Conservation (phyloP, 2,888 invertebrate genomes). For the Rhagonycha fulva region DNA sequence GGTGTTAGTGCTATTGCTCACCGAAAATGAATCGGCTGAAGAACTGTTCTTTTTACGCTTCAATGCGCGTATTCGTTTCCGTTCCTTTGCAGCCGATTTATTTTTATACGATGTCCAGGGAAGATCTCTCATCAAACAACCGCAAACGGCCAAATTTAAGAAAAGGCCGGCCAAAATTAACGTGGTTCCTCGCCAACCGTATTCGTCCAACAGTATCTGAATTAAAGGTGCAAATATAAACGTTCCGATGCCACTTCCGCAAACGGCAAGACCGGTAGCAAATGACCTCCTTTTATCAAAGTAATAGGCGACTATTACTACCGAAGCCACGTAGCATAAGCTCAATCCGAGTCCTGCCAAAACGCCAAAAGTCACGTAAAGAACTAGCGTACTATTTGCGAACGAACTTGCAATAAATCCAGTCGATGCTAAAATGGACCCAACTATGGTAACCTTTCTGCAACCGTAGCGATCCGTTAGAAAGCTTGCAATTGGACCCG, state of each 20-base stretch:
- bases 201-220: conserved; percentile 72
- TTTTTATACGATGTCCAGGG: conserved; percentile 68
- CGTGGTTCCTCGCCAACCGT: conserved; percentile 83
- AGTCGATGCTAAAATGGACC: conserved; percentile 72
- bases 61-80: conserved; percentile 64
- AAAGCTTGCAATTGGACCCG: conserved; percentile 84
- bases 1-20: conserved; percentile 69
- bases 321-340: conserved; percentile 87
- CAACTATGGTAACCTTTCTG: conserved; percentile 76
- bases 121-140: conserved; percentile 78
- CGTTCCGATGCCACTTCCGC: conserved; percentile 87
- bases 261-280: conserved; percentile 85
- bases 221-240: conserved; percentile 84
- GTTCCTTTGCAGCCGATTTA: conserved; percentile 65
- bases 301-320: conserved; percentile 88
- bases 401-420: conserved; percentile 81
- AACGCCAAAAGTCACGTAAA: conserved; percentile 83
- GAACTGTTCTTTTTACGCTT: conserved; percentile 62
- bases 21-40: conserved; percentile 73
- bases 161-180: conserved; percentile 81
- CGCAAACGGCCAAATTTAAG: conserved; percentile 81
- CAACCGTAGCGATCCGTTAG: conserved; percentile 85
- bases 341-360: conserved; percentile 84
- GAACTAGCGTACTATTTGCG: conserved; percentile 74
- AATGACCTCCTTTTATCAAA: conserved; percentile 83